Evolutionary conservation across 2,797 vertebrate species (phyloP).

Genomic region (Sebastolobus altivelis): DNA sequence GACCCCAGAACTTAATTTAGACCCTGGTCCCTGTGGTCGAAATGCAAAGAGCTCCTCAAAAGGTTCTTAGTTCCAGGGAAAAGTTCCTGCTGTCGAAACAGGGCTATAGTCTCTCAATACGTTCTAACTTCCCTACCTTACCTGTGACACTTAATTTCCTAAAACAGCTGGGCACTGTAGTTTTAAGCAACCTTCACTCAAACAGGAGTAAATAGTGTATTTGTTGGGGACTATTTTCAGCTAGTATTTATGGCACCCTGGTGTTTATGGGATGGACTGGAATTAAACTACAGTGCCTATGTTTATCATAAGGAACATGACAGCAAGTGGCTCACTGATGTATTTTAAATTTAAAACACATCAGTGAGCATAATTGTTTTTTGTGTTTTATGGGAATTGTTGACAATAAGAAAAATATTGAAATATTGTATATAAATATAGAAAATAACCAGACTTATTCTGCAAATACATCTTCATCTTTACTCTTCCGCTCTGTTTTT

Average conservation of each 20-base stretch:
- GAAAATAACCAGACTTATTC: neutral
- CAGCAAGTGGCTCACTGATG: neutral
- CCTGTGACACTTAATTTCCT: neutral
- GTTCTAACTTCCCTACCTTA: neutral
- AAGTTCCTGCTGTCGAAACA: no score
- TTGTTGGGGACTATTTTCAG: neutral
- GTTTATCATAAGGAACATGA: neutral
- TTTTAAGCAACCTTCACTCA: neutral
- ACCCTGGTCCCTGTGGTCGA: no score
- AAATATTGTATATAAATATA: neutral
- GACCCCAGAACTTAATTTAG: no score
- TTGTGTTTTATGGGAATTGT: neutral
- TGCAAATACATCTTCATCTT: neutral
- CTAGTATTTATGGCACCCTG: neutral
- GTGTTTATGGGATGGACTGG: neutral
- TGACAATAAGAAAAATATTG: neutral
- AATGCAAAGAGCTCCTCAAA: no score
- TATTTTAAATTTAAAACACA: no score
- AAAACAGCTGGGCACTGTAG: neutral
- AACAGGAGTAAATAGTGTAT: neutral
- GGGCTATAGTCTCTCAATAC: neutral
- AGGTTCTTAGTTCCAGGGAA: no score
- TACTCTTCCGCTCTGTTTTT: neutral
- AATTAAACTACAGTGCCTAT: neutral
- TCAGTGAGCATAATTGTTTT: no score